A percentile compares a stretch with the other conserved stretches of the same genome.
These are phyloP conservation scores for Oasisia sp. DNA, from an alignment of 2,888 invertebrate species.

Conservation along the genomic window DNA sequence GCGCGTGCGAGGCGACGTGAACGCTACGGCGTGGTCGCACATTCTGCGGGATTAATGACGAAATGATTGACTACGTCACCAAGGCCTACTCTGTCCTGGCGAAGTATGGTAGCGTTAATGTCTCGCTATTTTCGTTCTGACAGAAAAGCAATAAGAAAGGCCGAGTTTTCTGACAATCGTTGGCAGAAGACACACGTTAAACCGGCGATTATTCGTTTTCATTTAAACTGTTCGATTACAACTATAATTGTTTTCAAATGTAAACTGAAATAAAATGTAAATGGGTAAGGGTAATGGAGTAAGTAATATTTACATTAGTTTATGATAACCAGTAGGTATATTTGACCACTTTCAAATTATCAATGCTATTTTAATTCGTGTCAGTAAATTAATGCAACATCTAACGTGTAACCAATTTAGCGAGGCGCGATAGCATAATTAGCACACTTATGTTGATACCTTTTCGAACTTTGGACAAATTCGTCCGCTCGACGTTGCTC, in stretches of 20 bases:
- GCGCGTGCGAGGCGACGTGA: not conserved
- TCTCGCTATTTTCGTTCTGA: not conserved
- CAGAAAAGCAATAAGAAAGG: not conserved
- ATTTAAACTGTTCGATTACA: not conserved
- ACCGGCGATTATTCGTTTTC: not conserved
- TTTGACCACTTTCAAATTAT: too few relatives aligned
- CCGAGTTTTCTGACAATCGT: not conserved
- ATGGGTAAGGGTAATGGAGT: not conserved
- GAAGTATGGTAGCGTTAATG: not conserved
- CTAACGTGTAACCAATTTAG: too few relatives aligned
- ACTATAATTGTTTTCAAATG: not conserved
- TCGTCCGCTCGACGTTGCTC: too few relatives aligned
- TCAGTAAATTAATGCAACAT: too few relatives aligned
- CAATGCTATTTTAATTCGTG: too few relatives aligned
- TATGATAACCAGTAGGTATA: too few relatives aligned
- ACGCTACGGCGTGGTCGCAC: not conserved
- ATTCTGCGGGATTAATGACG: not conserved
- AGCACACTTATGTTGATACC: too few relatives aligned
- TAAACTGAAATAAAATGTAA: not conserved
- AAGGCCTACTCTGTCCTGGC: not conserved
- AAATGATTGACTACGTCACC: not conserved
- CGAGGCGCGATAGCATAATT: too few relatives aligned
- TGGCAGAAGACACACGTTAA: not conserved
- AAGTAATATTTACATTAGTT: too few relatives aligned
- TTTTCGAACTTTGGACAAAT: too few relatives aligned